Percentiles rank a stretch among this genome's conserved stretches.
These are phyloP conservation scores for Trisateles emortualis DNA, from an alignment of 2,888 invertebrate species.

Conservation along the genomic window DNA sequence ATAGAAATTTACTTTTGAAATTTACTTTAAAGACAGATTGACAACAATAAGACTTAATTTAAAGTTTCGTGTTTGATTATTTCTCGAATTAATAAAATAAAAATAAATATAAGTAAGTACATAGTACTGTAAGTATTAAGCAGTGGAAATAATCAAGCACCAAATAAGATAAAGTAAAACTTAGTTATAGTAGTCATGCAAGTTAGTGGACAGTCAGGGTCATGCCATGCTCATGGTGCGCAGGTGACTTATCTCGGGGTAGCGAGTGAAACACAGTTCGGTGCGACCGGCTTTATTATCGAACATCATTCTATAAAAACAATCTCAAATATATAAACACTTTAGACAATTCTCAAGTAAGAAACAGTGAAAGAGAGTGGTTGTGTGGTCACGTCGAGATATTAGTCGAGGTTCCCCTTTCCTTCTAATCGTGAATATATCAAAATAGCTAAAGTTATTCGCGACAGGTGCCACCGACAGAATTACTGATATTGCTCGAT, in stretches of 20 bases:
- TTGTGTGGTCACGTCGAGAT: slow-evolving; percentile 70
- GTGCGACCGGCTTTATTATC: slow-evolving; percentile 84
- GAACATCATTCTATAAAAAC: slow-evolving; percentile 67
- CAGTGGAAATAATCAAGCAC: slow-evolving; percentile 61
- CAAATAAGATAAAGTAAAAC: slow-evolving; percentile 46
- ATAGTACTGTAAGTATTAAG: slow-evolving; percentile 31
- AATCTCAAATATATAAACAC: slow-evolving; percentile 65
- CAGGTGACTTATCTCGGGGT: slow-evolving; percentile 72
- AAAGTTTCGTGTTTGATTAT: slow-evolving; percentile 58
- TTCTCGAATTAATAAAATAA: slow-evolving; percentile 46
- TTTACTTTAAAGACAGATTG: slow-evolving; percentile 32
- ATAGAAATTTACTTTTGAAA: slow-evolving; percentile 27
- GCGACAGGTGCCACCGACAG: slow-evolving; percentile 65
- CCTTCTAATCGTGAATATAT: slow-evolving; percentile 45
- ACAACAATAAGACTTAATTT: slow-evolving; percentile 41
- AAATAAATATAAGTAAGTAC: not conserved
- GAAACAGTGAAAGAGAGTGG: slow-evolving; percentile 69
- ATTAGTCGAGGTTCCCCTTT: slow-evolving; percentile 40
- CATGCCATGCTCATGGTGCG: slow-evolving; percentile 83
- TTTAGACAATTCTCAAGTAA: slow-evolving; percentile 72
- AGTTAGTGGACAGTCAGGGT: slow-evolving; percentile 66
- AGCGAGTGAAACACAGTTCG: slow-evolving; percentile 86
- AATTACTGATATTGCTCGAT: slow-evolving; percentile 58
- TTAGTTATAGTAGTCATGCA: slow-evolving; percentile 68
- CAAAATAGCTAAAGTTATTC: slow-evolving; percentile 59